A percentile compares a stretch with the other conserved stretches of the same genome.
Evolutionary conservation across 2,797 vertebrate genomes (phyloP).

Genomic region (Myotis planiceps): DNA sequence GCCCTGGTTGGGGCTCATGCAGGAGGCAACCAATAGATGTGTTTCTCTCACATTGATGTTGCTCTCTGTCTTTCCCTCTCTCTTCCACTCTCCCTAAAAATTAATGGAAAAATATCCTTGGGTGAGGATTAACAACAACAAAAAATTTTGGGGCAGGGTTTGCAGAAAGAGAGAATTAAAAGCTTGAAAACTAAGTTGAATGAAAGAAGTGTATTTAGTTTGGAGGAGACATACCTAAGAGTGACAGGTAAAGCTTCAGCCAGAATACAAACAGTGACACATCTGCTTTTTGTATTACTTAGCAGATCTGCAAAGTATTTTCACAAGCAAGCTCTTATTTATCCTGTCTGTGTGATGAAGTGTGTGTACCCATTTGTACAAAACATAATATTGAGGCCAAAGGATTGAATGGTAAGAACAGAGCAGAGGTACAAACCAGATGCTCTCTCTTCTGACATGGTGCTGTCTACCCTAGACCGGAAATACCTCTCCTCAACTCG

Average conservation of each 20-base stretch:
- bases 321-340: not conserved
- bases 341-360: not conserved
- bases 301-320: not conserved
- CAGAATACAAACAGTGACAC: not conserved
- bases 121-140: too few relatives aligned
- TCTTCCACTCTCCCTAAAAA: too few relatives aligned
- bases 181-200: not conserved
- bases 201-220: not conserved
- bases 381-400: not conserved
- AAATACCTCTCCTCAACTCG: not conserved
- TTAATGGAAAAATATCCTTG: too few relatives aligned
- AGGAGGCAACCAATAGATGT: too few relatives aligned
- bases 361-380: not conserved
- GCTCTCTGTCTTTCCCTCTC: too few relatives aligned
- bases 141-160: not conserved
- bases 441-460: not conserved
- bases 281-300: not conserved
- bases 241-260: not conserved
- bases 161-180: not conserved
- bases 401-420: not conserved
- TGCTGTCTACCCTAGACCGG: not conserved
- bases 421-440: not conserved
- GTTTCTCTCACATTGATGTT: too few relatives aligned
- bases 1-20: too few relatives aligned
- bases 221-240: not conserved